phyloP scores from a whole-genome alignment of 23 tunicate species.

The Halocynthia aurantium region DNA sequence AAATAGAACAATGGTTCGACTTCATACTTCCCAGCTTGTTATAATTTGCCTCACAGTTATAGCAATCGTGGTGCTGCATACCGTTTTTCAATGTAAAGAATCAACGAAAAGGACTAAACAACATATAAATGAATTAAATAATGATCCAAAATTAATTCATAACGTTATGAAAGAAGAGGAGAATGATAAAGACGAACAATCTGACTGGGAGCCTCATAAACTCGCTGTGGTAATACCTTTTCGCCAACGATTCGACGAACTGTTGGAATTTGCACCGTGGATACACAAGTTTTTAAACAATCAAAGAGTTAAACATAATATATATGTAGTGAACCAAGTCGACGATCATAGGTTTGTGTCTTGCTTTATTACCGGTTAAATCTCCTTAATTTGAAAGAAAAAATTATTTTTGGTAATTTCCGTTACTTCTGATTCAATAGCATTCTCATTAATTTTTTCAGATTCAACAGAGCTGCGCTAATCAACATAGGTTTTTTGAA shows the following conservation, averaged over 20 bases:
- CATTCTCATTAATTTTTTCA: not conserved
- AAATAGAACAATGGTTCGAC: not conserved
- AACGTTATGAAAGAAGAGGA: not conserved
- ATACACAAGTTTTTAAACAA: slow-evolving; percentile 84
- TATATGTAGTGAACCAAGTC: slow-evolving; percentile 86
- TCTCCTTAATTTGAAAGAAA: not conserved
- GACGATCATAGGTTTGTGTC: slow-evolving; percentile 62
- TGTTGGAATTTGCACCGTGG: slow-evolving; percentile 93
- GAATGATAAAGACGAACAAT: not conserved
- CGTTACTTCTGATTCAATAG: not conserved
- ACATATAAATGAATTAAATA: not conserved
- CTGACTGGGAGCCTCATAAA: slow-evolving; percentile 33
- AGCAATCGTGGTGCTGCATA: not conserved
- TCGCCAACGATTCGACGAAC: slow-evolving; percentile 93
- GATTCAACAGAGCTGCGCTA: slow-evolving; percentile 91
- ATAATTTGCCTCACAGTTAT: not conserved
- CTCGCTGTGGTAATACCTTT: slow-evolving; percentile 88
- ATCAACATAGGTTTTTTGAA: slow-evolving; percentile 87
- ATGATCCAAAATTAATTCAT: not conserved
- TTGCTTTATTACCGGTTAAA: not conserved
- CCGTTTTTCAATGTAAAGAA: not conserved
- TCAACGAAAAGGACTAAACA: not conserved
- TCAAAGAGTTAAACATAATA: slow-evolving; percentile 67
- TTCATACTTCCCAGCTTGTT: not conserved
- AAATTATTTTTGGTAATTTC: slow-evolving; percentile 3